Evolutionary conservation across 2,113 vertebrate genomes (phyloP), one percentile per base, ranked within the genome.

Genomic region (Esox niger): DNA sequence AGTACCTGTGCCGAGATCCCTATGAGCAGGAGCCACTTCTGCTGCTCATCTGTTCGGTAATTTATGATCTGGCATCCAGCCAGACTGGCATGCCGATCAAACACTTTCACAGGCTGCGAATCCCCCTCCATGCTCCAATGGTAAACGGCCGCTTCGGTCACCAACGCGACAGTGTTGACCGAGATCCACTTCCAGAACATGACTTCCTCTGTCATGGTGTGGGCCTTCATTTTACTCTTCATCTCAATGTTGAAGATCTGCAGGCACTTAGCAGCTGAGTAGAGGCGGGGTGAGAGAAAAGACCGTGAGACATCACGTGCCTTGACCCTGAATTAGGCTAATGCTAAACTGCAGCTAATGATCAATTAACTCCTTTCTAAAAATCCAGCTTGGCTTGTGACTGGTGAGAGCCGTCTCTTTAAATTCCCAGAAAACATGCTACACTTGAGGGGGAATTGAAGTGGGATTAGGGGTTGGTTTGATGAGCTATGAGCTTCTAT

Each of bases 141-240:
- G 82, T 88, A 98, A 65, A 95, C 95, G 0, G 95, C 91, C 0
- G 91, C 91, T 74, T 96, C 95, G 0, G 94, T 98, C 79, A 96
- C 95, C 86, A 97, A 76, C 55, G 94, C 95, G 27, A 96, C 91
- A 0, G 94, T 96, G 85, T 95, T 95, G 30, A 94, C 90, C 1
- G 95, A 97, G 83, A 97, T 93, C 95, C 95, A 96, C 70, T 96
- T 98, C 95, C 95, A 98, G 86, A 98, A 98, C 86, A 95, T 91
- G 75, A 97, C 93, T 70, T 97, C 95, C 55, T 98, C 96, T 0
- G 92, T 88, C 93, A 95, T 95, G 0, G 92, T 94, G 80, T 98
- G 94, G 59, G 95, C 93, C 87, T 96, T 98, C 91, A 96, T 89
- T 88, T 97, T 97, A 73, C 94, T 97, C 89, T 97, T 97, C 93